Conservation (phyloP, 1,140 invertebrate genomes). For the Megalonaias nervosa region DNA sequence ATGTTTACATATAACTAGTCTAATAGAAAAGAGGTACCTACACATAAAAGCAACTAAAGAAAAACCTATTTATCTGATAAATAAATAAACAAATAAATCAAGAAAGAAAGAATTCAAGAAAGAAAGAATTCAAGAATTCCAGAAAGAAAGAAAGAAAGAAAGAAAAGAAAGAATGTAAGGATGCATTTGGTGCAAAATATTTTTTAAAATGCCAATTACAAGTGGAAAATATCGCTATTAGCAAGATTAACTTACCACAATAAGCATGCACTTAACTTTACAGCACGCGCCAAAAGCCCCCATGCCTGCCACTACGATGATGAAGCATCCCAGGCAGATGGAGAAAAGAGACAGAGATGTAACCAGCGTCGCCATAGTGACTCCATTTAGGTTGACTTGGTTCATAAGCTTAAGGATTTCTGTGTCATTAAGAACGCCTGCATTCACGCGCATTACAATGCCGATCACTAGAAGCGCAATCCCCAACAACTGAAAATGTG, state of each 20-base stretch:
- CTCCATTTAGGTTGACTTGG: conserved; percentile 27
- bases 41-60: too few species aligned
- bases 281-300: conserved; percentile 43
- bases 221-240: too few species aligned
- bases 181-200: too few species aligned
- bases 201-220: too few species aligned
- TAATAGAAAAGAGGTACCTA: too few species aligned
- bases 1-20: too few species aligned
- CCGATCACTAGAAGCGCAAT: conserved; percentile 42
- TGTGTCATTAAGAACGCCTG: conserved; percentile 23
- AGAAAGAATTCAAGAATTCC: too few species aligned
- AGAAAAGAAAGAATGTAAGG: too few species aligned
- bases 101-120: too few species aligned
- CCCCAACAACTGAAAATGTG: conserved; percentile 38
- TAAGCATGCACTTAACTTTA: conserved; percentile 37
- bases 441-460: conserved; percentile 32
- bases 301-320: conserved; percentile 35
- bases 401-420: conserved; percentile 36
- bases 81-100: too few species aligned
- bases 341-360: conserved; percentile 37
- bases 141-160: too few species aligned
- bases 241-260: conserved; percentile 13
- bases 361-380: conserved; percentile 19
- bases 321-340: conserved; percentile 34
- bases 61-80: too few species aligned